Base-by-base conservation (phyloP, 2,797 vertebrate genomes). In the Crypturellus tataupa region DNA sequence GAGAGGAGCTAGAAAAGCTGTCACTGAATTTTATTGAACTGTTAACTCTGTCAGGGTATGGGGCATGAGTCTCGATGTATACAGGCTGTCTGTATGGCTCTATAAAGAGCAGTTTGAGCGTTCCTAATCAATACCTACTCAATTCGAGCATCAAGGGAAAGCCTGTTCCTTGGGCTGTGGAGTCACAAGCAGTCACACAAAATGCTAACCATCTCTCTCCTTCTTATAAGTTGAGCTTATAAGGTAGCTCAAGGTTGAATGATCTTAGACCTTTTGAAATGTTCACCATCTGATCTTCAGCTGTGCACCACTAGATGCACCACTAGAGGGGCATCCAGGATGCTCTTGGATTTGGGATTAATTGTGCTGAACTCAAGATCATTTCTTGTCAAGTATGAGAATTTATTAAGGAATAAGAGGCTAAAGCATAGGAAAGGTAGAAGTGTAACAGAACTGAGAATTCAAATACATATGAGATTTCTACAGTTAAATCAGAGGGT, bases 181-280 rank as follows among this genome's bases (percentile, higher is more conserved):
- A 46, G 31, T 14, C 73, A 25, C 44, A 78, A 62, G 58, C 31
- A 64, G 23, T 75, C 63, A 47, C 19, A 37, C 5, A 67, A 87
- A 87, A 3, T 1, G 24, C 31, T 42, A 77, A 33, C 19, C 4
- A 0, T 63, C 47, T 81, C 39, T 73, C 42, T 80, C 56, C 33
- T 89, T 70, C 24, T 2, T 40, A 40, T 40, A 40, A 10, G 60
- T 23, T 0, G 1, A 0, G 0, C 37, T 85, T 47, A 33, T 5
- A n/a, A 6, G 25, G 47, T 12, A 29, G 60, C 17, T 60, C 60
- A 49, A 8, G 16, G 33, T 75, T 70, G 39, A 68, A 80, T 11
- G 21, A 55, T 42, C 37, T 83, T 71, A 51, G 0, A 0, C 27
- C 53, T 63, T 71, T 21, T 5, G 37, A 60, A 42, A 27, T 62